A percentile compares a stretch with the other conserved stretches of the same genome.
phyloP scores from a whole-genome alignment of 2,888 invertebrate genomes.

The Parascotia fuliginaria region DNA sequence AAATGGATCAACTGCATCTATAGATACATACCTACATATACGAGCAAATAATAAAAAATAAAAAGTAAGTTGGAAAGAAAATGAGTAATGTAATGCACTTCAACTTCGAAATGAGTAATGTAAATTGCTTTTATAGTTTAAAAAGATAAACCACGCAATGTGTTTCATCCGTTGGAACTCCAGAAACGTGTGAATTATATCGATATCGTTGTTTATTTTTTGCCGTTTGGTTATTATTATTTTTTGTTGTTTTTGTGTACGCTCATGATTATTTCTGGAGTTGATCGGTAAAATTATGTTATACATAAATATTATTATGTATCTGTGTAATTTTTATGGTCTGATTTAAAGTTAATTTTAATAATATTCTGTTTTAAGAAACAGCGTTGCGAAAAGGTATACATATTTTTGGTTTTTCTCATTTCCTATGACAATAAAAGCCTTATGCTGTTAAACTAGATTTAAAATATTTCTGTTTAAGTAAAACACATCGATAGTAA shows the following conservation, averaged over 20 bases:
- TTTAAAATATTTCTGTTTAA: no score
- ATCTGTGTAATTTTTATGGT: slow-evolving; percentile 31
- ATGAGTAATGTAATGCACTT: slow-evolving; percentile 14
- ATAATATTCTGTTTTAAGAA: no score
- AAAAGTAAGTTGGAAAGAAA: slow-evolving; percentile 9
- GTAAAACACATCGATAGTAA: no score
- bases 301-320: no score
- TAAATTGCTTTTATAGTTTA: slow-evolving; percentile 43
- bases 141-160: slow-evolving; percentile 36
- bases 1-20: neutral
- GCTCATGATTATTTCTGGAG: slow-evolving; percentile 39
- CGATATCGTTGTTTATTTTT: slow-evolving; percentile 48
- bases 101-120: slow-evolving; percentile 34
- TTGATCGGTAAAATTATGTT: slow-evolving; percentile 30
- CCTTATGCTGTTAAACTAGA: no score
- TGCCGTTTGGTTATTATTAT: slow-evolving; percentile 23
- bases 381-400: no score
- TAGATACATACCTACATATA: neutral
- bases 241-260: slow-evolving; percentile 27
- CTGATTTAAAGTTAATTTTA: no score
- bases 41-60: slow-evolving; percentile 1
- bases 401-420: no score
- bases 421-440: no score
- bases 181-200: slow-evolving; percentile 59
- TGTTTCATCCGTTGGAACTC: slow-evolving; percentile 38